Base-by-base conservation (phyloP, 2,113 vertebrate species). In the Archocentrus centrarchus region DNA sequence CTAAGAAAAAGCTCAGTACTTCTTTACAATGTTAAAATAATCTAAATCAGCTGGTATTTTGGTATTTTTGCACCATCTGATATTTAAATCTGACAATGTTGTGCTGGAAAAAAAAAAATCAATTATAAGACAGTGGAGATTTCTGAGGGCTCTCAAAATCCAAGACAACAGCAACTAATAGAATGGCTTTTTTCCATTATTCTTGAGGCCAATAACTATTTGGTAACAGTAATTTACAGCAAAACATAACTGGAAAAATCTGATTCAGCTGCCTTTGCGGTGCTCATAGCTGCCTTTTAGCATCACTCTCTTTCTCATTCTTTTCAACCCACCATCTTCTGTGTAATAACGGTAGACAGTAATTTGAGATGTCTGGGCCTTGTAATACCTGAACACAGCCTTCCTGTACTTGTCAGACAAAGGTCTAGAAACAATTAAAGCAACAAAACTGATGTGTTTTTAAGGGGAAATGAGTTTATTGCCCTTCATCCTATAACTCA, bases 341-440 rank as follows among this genome's bases (percentile, higher is more conserved):
- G 32, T 60, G 57, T 37, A 13, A 4, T 22, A 81, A 82, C 24
- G 44, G 58, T 7, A 68, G 81, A 47, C 58, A 75, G 75, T 63
- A 13, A 75, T 82, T 80, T 47, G 15, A 66, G 53, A 55, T 20
- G 35, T 37, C 20, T 7, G 6, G 41, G 18, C 18, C 11, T 66
- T 76, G 22, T 75, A 53, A 80, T 22, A 59, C 37, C 35, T 47
- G 57, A 55, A 83, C 20, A 66, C 22, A 9, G 5, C 22, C 50
- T 75, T 68, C 47, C 63, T 79, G 70, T 63, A 11, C 20, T 59
- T 83, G 64, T 87, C 73, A 75, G 68, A 75, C 82, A 13, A 59
- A 73, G 80, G 32, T 5, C 6, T 8, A 14, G 17, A 77, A 59
- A 76, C 63, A 60, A 60, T 80, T 39, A 77, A 62, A 70, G 57